These are phyloP conservation scores for Parotia lawesii DNA, from an alignment of 2,113 vertebrate genomes.

Conservation along the genomic window DNA sequence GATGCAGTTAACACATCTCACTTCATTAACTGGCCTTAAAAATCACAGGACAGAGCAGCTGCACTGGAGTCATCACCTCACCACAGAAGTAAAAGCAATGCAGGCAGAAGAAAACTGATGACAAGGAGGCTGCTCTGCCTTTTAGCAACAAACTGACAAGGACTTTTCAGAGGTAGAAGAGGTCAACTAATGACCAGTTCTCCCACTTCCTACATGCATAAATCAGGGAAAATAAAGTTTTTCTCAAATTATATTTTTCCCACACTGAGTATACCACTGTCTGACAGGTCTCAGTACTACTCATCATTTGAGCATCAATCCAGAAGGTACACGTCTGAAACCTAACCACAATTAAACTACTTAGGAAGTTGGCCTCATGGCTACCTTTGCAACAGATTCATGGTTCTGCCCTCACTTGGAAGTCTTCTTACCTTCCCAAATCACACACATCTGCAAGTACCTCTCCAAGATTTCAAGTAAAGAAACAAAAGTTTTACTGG, in stretches of 20 bases:
- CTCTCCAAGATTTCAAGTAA: background rate
- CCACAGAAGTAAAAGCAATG: background rate
- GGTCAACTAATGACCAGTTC: background rate
- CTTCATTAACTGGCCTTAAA: background rate
- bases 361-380: background rate
- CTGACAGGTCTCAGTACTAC: background rate
- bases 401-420: background rate
- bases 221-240: background rate
- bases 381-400: background rate
- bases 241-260: background rate
- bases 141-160: background rate
- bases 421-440: background rate
- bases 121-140: background rate
- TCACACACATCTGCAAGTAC: rapidly evolving
- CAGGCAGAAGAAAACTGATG: background rate
- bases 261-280: background rate
- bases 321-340: background rate
- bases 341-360: background rate
- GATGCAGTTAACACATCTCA: background rate
- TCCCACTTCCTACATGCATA: background rate
- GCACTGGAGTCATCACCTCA: background rate
- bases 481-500: background rate
- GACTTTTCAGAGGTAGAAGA: background rate
- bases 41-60: background rate
- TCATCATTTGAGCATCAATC: background rate